Conservation (phyloP, 2,797 vertebrate genomes). For the Nothura maculosa region DNA sequence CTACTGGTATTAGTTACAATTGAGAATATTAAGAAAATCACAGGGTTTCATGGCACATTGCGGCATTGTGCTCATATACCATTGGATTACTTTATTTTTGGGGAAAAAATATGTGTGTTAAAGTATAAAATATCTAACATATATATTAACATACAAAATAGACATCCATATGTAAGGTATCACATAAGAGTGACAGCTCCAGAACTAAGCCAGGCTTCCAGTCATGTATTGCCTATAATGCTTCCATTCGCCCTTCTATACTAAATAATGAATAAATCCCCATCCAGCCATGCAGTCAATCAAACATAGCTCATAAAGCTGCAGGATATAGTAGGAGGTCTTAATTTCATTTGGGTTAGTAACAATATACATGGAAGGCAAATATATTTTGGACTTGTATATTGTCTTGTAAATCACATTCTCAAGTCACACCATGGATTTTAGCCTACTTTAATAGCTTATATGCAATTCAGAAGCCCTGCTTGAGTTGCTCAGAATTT, state of each 20-base stretch:
- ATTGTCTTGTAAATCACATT: background rate
- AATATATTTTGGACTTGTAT: background rate
- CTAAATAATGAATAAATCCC: background rate
- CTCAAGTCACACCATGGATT: background rate
- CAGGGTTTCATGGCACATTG: background rate
- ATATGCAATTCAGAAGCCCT: background rate
- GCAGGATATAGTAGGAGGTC: background rate
- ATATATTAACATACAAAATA: background rate
- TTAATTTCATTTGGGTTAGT: background rate
- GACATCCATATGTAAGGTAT: background rate
- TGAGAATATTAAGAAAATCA: background rate
- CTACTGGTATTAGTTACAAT: background rate
- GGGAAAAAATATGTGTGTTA: background rate
- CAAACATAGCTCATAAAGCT: background rate
- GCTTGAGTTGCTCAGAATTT: background rate
- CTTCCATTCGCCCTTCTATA: background rate
- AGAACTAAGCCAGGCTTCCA: background rate
- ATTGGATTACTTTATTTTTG: background rate
- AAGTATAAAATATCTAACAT: background rate
- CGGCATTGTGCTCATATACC: background rate
- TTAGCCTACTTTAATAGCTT: background rate
- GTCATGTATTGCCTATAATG: accelerated
- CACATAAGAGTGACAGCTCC: background rate
- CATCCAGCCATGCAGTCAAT: background rate
- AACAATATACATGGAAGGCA: background rate